phyloP scores from a whole-genome alignment of 2,113 vertebrate genomes.

The Platysternon megacephalum region DNA sequence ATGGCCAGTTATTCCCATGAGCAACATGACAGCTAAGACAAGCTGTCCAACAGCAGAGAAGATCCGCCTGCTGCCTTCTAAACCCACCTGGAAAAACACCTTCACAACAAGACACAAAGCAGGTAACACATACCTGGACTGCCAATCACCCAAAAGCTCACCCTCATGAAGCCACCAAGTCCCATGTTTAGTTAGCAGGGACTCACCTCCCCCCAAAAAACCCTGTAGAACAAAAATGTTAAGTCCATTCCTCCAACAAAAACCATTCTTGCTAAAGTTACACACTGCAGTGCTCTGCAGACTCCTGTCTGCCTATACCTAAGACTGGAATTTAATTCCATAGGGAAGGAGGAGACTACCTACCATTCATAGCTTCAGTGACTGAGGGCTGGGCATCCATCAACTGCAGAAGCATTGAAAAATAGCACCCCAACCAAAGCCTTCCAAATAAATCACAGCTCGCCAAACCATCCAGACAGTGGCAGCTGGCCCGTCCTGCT shows the following conservation, averaged over 20 bases:
- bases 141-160: not conserved
- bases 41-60: not conserved
- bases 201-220: not conserved
- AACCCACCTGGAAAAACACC: not conserved
- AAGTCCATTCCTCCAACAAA: not conserved
- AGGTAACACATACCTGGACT: not conserved
- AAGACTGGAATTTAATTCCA: not conserved
- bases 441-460: not conserved
- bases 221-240: not conserved
- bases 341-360: not conserved
- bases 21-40: not conserved
- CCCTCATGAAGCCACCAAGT: not conserved
- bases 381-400: accelerated
- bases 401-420: not conserved
- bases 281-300: not conserved
- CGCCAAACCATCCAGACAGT: accelerated
- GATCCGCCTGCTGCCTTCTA: not conserved
- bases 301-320: not conserved
- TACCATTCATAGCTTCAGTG: not conserved
- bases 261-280: accelerated
- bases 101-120: accelerated
- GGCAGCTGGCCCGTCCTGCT: not conserved
- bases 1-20: accelerated
- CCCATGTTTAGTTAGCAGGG: not conserved
- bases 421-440: not conserved